Evolutionary conservation across 2,888 invertebrate genomes (phyloP), one percentile per base, ranked within the genome.

Genomic region (Caenorhabditis sp.): DNA sequence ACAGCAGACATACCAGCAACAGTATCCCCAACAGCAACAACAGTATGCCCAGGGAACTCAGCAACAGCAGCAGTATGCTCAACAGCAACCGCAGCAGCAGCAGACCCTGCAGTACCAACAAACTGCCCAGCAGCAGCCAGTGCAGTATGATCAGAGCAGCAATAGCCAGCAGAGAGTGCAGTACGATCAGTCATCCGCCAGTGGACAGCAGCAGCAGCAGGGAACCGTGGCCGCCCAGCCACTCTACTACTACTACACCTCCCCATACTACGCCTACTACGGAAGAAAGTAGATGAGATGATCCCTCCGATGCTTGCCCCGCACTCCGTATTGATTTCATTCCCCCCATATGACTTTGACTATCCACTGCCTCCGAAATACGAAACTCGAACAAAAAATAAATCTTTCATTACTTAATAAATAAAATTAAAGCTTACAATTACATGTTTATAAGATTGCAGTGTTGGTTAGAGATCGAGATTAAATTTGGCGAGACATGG

Each of bases 271-370:
- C 47, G 83, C 83, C 55, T 81, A 81, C 26, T 58, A 64, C 68
- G 85, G 85, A 76, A 83, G 68, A 64, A 83, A 85, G 77, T 85
- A 82, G 64, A 78, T 18, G 2, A 40, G n/a, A n/a, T 35, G 32
- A 32, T 32, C 32, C 1, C 40, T 13, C 9, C 35, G 22, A 53
- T 32, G 11, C 40, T 40, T 65, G 44, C 61, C 28, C 50, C 18
- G 6, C 28, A n/a, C n/a, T 9, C 55, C 32, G 47, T 18, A 18
- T 47, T 18, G 28, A 55, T 55, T 55, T 32, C 56, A 18, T 32
- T 56, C 56, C 28, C 55, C 56, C 32, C 56, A 18, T 1, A 28
- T 55, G 32, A 56, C 56, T 56, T 32, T 56, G 28, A 47, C 56
- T 32, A 32, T 15, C 20, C 51, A 51, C 51, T 24, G 28, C 28